phyloP scores from a whole-genome alignment of 92 coral and sea anemone species.

The Zoanthus gigantus region DNA sequence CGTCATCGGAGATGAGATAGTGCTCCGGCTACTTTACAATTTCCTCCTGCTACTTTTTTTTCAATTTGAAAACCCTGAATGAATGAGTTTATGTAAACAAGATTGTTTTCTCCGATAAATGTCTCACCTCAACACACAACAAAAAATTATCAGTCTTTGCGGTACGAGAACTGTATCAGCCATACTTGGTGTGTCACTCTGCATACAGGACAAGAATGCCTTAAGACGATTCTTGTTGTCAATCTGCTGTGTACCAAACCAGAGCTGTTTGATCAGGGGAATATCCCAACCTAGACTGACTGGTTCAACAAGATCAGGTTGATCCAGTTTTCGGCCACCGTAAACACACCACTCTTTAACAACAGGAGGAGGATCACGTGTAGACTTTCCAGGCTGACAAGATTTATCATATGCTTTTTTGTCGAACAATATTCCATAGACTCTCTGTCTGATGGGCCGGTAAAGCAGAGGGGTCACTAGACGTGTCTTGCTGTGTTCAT shows the following conservation, averaged over 20 bases:
- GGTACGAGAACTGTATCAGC: slow-evolving; percentile 94
- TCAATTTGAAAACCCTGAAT: too few relatives aligned
- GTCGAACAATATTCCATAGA: slow-evolving; percentile 93
- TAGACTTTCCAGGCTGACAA: slow-evolving; percentile 29
- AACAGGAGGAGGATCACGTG: slow-evolving; percentile 78
- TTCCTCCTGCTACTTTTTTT: too few relatives aligned
- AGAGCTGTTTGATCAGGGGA: slow-evolving; percentile 85
- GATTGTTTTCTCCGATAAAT: background rate
- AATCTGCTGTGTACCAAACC: slow-evolving; percentile 84
- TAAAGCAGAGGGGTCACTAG: slow-evolving; percentile 84
- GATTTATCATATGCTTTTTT: slow-evolving; percentile 72
- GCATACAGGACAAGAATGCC: slow-evolving; percentile 94
- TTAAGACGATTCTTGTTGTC: slow-evolving; percentile 92
- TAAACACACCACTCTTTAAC: slow-evolving; percentile 98
- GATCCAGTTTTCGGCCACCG: slow-evolving; percentile 80
- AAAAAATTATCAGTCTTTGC: slow-evolving; percentile 86
- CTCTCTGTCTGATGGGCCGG: slow-evolving; percentile 90
- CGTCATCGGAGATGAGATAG: too few relatives aligned
- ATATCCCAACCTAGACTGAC: slow-evolving; percentile 86
- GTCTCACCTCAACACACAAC: slow-evolving; percentile 90
- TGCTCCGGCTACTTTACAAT: too few relatives aligned
- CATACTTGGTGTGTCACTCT: slow-evolving; percentile 94
- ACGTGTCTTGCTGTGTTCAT: slow-evolving; percentile 80
- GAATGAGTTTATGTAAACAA: too few relatives aligned
- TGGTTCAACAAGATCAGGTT: slow-evolving; percentile 91